Conservation (phyloP, 1,140 invertebrate genomes). For the Euwallacea similis region DNA sequence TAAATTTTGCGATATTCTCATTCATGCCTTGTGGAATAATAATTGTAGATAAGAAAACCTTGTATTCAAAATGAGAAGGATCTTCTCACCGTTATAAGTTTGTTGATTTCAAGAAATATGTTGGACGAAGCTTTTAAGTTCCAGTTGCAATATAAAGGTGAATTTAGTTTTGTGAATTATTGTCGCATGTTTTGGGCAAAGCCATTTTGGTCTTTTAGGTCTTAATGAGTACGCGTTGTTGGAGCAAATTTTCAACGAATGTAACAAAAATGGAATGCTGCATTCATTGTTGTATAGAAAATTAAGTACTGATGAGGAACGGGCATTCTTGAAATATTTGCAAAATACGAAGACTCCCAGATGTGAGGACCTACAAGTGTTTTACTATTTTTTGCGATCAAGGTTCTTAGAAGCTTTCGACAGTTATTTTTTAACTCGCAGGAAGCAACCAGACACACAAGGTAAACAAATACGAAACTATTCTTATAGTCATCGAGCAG, state of each 20-base stretch:
- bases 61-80: conserved; percentile 43
- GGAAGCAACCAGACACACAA: too few species aligned
- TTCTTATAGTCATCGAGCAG: too few species aligned
- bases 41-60: conserved; percentile 39
- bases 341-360: conserved; percentile 30
- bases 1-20: neutral
- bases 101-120: conserved; percentile 48
- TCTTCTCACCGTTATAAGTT: conserved; percentile 43
- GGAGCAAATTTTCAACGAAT: conserved; percentile 46
- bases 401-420: conserved; percentile 50
- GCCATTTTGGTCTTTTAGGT: neutral
- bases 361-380: conserved; percentile 45
- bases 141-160: conserved; percentile 33
- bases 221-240: conserved; percentile 35
- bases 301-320: conserved; percentile 45
- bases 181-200: neutral
- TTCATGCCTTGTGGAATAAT: neutral
- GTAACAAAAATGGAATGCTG: conserved; percentile 42
- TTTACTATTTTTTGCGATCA: conserved; percentile 47
- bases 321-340: conserved; percentile 47
- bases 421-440: neutral
- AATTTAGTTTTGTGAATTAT: neutral
- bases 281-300: conserved; percentile 37
- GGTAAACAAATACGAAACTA: too few species aligned
- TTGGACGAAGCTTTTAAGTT: conserved; percentile 51